Conservation (phyloP, 2,113 vertebrate species). For the Rhynchomys soricoides region DNA sequence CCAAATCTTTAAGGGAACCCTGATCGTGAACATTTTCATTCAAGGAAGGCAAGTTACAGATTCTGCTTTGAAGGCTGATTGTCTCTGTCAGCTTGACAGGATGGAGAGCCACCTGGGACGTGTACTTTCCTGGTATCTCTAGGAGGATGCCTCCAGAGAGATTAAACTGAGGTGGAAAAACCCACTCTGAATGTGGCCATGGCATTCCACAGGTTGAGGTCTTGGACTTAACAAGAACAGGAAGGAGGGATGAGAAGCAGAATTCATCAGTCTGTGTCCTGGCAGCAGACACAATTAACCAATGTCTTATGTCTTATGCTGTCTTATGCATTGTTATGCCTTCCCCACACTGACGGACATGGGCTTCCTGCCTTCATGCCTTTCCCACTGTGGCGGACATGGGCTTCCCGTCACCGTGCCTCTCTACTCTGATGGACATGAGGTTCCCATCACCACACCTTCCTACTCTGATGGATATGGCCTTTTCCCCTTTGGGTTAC, state of each 20-base stretch:
- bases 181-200: neutral
- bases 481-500: neutral
- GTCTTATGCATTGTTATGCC: too few relatives aligned
- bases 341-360: neutral
- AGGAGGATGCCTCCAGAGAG: neutral
- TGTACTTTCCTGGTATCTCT: neutral
- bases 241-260: neutral
- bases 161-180: neutral
- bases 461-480: neutral
- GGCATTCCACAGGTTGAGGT: neutral
- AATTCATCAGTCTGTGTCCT: neutral
- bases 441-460: neutral
- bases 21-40: neutral
- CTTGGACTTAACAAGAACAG: neutral
- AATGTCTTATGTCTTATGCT: too few relatives aligned
- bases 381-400: neutral
- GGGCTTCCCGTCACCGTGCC: neutral
- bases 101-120: neutral
- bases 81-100: neutral
- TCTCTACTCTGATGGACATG: neutral
- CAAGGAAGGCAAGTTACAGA: neutral
- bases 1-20: neutral
- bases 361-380: neutral
- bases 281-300: neutral
- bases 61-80: neutral